Evolutionary conservation across 1,140 invertebrate species (phyloP).

Genomic region (Drosophila micromelanica): DNA sequence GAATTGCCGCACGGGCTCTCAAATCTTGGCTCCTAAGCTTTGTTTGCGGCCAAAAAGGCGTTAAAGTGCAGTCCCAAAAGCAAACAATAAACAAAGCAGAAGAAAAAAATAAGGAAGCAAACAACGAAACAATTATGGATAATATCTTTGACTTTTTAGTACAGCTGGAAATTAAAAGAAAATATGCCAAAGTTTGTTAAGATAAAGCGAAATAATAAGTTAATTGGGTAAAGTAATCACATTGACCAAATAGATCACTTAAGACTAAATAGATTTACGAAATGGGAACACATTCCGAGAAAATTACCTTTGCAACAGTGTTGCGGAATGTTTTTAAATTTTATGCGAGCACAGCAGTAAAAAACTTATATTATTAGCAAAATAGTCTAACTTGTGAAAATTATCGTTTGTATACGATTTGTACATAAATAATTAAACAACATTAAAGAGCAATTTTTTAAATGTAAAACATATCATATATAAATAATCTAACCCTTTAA

Average conservation of each 20-base stretch:
- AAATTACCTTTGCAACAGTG: not conserved
- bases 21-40: constrained; percentile 21
- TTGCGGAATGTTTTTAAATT: no score
- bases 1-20: constrained; percentile 24
- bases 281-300: not conserved
- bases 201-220: not conserved
- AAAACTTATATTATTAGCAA: no score
- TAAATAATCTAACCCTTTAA: no score
- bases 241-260: no score
- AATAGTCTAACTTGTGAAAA: no score
- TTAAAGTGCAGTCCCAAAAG: constrained; percentile 17
- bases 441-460: no score
- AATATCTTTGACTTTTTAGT: constrained; percentile 3
- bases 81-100: constrained; percentile 2
- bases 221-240: not conserved
- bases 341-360: no score
- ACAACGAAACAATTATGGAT: constrained; percentile 7
- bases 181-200: constrained; percentile 1
- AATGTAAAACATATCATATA: no score
- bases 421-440: no score
- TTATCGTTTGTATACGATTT: no score
- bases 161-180: not conserved
- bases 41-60: constrained; percentile 31
- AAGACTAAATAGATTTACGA: not conserved
- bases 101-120: not conserved